Conservation (phyloP, 2,888 invertebrate species). For the Melanophora roralis region DNA sequence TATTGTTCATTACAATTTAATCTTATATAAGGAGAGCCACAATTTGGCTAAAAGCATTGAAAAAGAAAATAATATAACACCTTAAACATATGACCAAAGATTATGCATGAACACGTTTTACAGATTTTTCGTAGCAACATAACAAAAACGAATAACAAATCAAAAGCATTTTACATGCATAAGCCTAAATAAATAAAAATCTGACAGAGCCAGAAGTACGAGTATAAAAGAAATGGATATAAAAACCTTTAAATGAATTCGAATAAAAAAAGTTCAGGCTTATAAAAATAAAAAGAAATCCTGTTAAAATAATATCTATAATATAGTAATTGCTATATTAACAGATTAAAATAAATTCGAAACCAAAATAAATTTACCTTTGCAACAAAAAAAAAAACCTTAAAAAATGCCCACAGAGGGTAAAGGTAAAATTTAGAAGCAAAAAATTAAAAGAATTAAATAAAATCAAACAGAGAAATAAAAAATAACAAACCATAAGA, state of each 20-base stretch:
- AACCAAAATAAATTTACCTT: neutral
- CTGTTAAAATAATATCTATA: neutral
- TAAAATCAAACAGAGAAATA: too few relatives aligned
- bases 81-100: neutral
- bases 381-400: too few relatives aligned
- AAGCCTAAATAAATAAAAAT: neutral
- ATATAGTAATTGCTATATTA: neutral
- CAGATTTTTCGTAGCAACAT: neutral
- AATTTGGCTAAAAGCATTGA: neutral
- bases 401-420: neutral
- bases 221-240: neutral
- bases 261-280: too few relatives aligned
- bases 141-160: neutral
- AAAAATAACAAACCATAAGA: neutral
- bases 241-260: too few relatives aligned
- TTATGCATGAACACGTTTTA: conserved; percentile 33
- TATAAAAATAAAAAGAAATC: neutral
- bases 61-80: neutral
- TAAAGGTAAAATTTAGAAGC: too few relatives aligned
- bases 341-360: neutral
- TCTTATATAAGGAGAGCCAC: too few relatives aligned
- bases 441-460: too few relatives aligned
- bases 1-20: too few relatives aligned
- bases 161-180: neutral
- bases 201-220: neutral